phyloP scores from a whole-genome alignment of 1,140 invertebrate species.

The Anastatus disparis region DNA sequence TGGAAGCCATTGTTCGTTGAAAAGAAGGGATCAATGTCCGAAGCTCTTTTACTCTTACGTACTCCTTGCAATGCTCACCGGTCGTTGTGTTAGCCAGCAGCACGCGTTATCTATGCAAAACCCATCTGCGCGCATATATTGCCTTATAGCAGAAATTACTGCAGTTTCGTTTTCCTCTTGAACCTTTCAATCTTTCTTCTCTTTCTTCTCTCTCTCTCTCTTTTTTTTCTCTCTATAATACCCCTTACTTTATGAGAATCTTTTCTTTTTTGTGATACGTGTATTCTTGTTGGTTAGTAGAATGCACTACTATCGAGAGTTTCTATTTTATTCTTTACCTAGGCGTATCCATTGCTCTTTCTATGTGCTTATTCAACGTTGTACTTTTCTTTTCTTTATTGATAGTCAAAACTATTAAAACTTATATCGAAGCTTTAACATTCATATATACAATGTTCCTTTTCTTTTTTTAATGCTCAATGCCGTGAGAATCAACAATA shows the following conservation, averaged over 20 bases:
- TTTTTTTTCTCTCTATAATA: background rate
- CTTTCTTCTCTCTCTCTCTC: background rate
- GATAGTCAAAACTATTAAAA: background rate
- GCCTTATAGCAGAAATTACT: slow-evolving; percentile 50
- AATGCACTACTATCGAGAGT: slow-evolving; percentile 11
- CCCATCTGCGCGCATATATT: slow-evolving; percentile 56
- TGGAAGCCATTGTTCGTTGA: slow-evolving; percentile 1
- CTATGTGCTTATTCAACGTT: slow-evolving; percentile 7
- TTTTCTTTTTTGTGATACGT: slow-evolving; percentile 5
- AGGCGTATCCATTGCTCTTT: background rate
- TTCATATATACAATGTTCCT: slow-evolving; percentile 15
- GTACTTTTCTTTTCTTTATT: background rate
- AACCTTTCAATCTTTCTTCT: slow-evolving; percentile 20
- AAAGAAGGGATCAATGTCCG: slow-evolving; percentile 11
- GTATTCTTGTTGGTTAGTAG: background rate
- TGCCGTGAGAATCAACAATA: background rate
- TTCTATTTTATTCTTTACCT: slow-evolving; percentile 10
- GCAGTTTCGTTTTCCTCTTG: slow-evolving; percentile 52
- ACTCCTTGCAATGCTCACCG: too few species aligned
- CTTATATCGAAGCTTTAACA: background rate
- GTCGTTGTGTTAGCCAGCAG: too few species aligned
- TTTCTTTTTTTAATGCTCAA: background rate
- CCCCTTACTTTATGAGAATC: background rate
- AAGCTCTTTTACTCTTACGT: too few species aligned
- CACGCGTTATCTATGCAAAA: slow-evolving; percentile 53